Evolutionary conservation across 2,113 vertebrate genomes (phyloP).

Genomic region (Fukomys damarensis): DNA sequence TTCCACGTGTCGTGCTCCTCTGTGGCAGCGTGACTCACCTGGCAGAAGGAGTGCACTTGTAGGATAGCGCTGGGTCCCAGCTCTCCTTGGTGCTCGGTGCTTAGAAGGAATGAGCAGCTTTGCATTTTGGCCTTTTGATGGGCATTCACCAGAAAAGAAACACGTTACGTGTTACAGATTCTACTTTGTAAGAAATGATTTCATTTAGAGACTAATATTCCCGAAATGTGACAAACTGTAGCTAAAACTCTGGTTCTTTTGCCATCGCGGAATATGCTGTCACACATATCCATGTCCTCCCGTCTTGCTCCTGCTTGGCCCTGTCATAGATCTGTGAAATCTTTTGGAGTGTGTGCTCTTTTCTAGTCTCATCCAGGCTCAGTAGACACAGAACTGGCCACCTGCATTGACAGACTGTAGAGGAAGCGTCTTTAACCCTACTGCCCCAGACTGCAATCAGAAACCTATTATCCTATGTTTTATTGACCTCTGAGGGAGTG

Average conservation of each 20-base stretch:
- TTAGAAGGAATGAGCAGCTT: background rate
- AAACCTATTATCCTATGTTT: constrained; percentile 7
- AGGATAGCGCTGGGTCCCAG: background rate
- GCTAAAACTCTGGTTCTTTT: background rate
- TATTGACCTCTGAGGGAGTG: background rate
- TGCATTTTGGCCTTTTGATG: background rate
- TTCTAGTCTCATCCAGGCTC: background rate
- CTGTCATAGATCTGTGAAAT: background rate
- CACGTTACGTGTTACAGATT: background rate
- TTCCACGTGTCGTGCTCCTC: rapidly evolving
- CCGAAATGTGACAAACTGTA: background rate
- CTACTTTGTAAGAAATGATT: constrained; percentile 16
- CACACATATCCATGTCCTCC: rapidly evolving
- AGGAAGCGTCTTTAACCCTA: background rate
- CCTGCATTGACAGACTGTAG: background rate
- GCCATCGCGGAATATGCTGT: rapidly evolving
- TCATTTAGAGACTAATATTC: background rate
- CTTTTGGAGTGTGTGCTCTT: background rate
- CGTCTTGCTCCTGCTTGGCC: background rate
- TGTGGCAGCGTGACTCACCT: background rate
- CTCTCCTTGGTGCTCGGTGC: background rate
- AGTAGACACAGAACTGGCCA: background rate
- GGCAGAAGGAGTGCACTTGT: background rate
- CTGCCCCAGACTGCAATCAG: no score
- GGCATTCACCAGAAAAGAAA: background rate